These are phyloP conservation scores for Ostrea edulis DNA, from an alignment of 1,140 invertebrate genomes.

Conservation along the genomic window DNA sequence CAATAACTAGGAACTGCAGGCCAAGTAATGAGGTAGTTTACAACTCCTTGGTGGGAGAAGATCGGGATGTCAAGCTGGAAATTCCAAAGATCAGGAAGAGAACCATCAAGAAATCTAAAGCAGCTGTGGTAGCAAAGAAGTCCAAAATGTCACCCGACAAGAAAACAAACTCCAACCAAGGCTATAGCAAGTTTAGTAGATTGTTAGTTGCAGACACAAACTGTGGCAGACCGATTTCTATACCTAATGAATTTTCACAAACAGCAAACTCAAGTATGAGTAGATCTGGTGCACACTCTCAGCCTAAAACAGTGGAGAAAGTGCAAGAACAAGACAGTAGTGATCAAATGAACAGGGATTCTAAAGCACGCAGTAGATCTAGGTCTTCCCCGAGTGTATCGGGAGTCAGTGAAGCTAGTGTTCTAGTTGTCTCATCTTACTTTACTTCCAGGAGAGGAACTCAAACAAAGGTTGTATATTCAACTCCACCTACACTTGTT, in stretches of 20 bases:
- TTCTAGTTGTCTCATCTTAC: constrained; percentile 25
- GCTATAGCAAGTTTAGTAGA: neutral
- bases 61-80: constrained; percentile 26
- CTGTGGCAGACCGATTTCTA: neutral
- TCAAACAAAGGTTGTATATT: neutral
- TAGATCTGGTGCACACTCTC: neutral
- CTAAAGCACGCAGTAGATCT: neutral
- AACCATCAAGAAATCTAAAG: neutral
- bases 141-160: neutral
- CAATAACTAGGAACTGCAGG: neutral
- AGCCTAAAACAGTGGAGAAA: neutral
- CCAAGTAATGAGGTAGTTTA: constrained; percentile 14
- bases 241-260: neutral
- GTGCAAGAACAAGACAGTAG: neutral
- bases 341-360: neutral
- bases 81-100: constrained; percentile 38
- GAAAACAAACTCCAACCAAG: neutral
- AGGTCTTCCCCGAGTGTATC: neutral
- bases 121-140: neutral
- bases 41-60: constrained; percentile 22
- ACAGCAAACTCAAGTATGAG: neutral
- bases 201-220: neutral
- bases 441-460: neutral
- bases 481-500: neutral
- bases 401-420: neutral